Evolutionary conservation across 2,113 vertebrate species (phyloP).

Genomic region (Mustela nigripes): DNA sequence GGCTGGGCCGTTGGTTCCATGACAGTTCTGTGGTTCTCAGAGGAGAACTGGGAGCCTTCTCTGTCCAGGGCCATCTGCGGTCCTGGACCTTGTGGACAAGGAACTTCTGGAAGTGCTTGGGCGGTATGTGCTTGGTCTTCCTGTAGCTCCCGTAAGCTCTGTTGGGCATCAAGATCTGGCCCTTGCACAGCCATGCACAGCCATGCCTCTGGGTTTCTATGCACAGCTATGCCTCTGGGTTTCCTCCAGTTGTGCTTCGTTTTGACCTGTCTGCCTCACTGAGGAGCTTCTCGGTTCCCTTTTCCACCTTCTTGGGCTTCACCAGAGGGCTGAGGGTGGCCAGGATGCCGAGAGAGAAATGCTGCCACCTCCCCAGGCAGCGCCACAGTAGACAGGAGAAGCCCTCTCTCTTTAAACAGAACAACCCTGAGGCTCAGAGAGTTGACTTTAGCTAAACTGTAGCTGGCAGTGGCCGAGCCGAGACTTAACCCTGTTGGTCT

Average conservation of each 20-base stretch:
- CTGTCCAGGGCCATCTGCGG: background rate
- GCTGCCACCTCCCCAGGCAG: background rate
- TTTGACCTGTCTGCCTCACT: background rate
- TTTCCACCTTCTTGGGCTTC: background rate
- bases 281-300: background rate
- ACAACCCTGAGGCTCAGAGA: background rate
- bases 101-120: background rate
- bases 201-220: background rate
- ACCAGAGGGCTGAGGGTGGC: background rate
- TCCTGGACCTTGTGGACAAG: background rate
- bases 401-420: background rate
- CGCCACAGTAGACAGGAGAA: background rate
- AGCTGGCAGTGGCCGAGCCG: background rate
- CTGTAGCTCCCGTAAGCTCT: background rate
- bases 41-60: background rate
- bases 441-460: background rate
- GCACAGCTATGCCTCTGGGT: background rate
- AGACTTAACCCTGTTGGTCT: accelerated
- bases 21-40: background rate
- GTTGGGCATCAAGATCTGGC: background rate
- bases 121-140: background rate
- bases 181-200: background rate
- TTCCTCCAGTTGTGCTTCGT: background rate
- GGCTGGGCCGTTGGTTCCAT: background rate
- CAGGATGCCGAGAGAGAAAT: background rate